phyloP scores from a whole-genome alignment of 1,140 invertebrate genomes.

The Odontomachus brunneus region DNA sequence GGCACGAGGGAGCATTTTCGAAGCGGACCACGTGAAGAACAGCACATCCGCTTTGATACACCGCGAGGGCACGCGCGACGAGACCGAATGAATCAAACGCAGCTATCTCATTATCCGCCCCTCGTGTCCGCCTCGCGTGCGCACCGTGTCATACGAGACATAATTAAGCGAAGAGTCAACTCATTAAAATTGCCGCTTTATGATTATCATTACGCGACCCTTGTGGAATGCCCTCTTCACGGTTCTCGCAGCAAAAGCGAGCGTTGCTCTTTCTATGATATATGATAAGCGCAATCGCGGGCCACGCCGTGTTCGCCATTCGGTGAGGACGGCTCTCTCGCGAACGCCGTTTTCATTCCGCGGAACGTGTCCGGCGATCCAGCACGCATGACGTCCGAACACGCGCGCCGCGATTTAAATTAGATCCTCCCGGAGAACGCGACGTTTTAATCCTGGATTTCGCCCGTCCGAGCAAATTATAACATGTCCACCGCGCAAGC shows the following conservation, averaged over 20 bases:
- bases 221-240: constrained; percentile 4
- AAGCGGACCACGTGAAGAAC: neutral
- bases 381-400: too few relatives aligned
- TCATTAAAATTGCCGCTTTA: constrained; percentile 73
- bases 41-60: constrained; percentile 11
- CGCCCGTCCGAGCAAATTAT: too few relatives aligned
- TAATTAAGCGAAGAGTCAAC: constrained; percentile 68
- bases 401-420: too few relatives aligned
- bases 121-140: neutral
- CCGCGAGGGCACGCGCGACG: neutral
- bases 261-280: constrained; percentile 18
- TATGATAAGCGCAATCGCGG: neutral
- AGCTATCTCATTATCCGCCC: constrained; percentile 63
- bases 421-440: too few relatives aligned
- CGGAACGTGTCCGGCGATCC: too few relatives aligned
- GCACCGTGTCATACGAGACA: constrained; percentile 7
- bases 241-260: constrained; percentile 27
- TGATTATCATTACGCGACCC: constrained; percentile 62
- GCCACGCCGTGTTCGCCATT: neutral
- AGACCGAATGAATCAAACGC: constrained; percentile 39
- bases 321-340: too few relatives aligned
- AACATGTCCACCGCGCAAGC: too few relatives aligned
- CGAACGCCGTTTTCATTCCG: too few relatives aligned
- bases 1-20: neutral
- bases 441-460: too few relatives aligned